Percentiles rank a stretch among this genome's conserved stretches.
Conservation (phyloP, 2,113 vertebrate genomes). For the Mirounga angustirostris region DNA sequence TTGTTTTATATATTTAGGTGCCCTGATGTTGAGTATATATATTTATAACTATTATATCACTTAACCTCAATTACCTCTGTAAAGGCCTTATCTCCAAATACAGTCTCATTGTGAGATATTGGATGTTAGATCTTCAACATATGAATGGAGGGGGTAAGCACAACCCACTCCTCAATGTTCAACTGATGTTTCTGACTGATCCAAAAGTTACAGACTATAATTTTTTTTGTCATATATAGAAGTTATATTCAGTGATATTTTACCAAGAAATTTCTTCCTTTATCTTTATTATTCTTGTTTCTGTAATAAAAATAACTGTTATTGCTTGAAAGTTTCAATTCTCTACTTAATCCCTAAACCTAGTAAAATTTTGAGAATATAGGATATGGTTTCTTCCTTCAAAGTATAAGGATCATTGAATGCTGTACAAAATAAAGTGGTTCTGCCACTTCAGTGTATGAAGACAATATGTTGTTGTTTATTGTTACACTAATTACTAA, state of each 20-base stretch:
- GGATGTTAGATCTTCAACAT: neutral
- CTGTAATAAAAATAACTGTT: neutral
- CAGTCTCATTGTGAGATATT: neutral
- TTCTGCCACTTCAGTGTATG: neutral
- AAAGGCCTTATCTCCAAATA: neutral
- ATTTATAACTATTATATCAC: too few species aligned
- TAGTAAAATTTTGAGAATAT: neutral
- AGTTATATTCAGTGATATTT: neutral
- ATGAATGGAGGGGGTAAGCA: too few species aligned
- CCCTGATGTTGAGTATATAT: too few species aligned
- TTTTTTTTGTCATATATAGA: neutral
- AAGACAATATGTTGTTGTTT: neutral
- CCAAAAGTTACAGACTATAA: neutral
- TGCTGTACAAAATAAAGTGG: neutral
- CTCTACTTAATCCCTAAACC: neutral
- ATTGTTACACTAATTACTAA: slow-evolving; percentile 12
- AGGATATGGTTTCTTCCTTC: neutral
- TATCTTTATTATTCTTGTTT: neutral
- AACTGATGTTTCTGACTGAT: neutral
- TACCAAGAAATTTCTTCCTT: neutral
- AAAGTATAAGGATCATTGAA: neutral
- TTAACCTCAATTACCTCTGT: too few species aligned
- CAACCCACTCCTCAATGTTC: neutral
- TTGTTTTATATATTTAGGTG: too few species aligned
- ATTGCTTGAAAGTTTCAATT: neutral